phyloP scores from a whole-genome alignment of 2,113 vertebrate species.

The Strix uralensis region DNA sequence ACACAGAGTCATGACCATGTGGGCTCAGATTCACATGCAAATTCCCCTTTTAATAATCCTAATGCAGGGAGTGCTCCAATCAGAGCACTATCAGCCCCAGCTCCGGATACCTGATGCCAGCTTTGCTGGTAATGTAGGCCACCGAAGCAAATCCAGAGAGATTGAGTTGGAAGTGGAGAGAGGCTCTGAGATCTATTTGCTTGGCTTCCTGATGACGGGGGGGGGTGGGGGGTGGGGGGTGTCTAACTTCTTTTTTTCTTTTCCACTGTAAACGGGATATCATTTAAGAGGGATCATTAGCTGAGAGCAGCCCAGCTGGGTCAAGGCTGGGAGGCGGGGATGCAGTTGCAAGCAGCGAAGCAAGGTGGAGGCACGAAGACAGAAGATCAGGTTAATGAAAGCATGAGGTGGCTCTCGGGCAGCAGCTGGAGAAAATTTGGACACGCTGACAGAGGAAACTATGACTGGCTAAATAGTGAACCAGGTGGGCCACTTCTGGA shows the following conservation, averaged over 20 bases:
- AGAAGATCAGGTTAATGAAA: slow-evolving; percentile 31
- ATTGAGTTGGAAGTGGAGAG: slow-evolving; percentile 64
- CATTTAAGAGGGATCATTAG: slow-evolving; percentile 63
- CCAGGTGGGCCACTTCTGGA: slow-evolving; percentile 77
- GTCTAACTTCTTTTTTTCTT: slow-evolving; percentile 13
- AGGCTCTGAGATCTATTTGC: slow-evolving; percentile 52
- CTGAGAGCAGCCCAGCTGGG: slow-evolving; percentile 42
- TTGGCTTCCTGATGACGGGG: not conserved
- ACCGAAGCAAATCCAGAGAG: slow-evolving; percentile 78
- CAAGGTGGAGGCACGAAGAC: slow-evolving; percentile 30
- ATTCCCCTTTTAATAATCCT: slow-evolving; percentile 61
- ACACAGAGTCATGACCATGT: slow-evolving; percentile 8
- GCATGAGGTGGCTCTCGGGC: slow-evolving; percentile 81
- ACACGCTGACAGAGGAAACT: slow-evolving; percentile 81
- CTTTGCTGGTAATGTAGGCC: slow-evolving; percentile 75
- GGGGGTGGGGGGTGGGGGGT: not conserved
- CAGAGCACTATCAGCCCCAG: slow-evolving; percentile 31
- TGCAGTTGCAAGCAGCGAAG: not conserved
- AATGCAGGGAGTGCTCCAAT: slow-evolving; percentile 64
- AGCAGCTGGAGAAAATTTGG: slow-evolving; percentile 89
- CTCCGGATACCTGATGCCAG: slow-evolving; percentile 70
- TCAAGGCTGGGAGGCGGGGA: slow-evolving; percentile 45
- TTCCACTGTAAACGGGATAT: slow-evolving; percentile 46
- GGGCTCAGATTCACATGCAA: slow-evolving; percentile 66
- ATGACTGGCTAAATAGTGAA: slow-evolving; percentile 84